Conservation (phyloP, 1,140 invertebrate genomes). For the Hylaeus volcanicus region DNA sequence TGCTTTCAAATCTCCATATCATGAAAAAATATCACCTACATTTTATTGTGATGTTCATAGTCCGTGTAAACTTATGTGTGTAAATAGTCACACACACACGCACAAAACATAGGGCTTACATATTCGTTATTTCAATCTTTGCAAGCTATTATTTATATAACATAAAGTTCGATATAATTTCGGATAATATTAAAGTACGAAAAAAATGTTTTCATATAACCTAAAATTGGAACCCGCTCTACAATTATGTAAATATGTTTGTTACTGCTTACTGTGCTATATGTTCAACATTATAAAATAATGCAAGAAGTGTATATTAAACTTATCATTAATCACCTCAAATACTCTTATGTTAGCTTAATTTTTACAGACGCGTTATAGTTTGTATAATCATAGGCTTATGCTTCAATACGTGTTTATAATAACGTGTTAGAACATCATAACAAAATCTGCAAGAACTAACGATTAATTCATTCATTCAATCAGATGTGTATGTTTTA, state of each 20-base stretch:
- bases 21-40: slow-evolving; percentile 1
- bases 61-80: slow-evolving; percentile 38
- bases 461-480: slow-evolving; percentile 23
- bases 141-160: slow-evolving; percentile 8
- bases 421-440: neutral
- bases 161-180: slow-evolving; percentile 2
- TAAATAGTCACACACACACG: slow-evolving; percentile 51
- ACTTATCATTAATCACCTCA: neutral
- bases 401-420: slow-evolving; percentile 4
- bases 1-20: slow-evolving; percentile 53
- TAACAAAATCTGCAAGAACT: slow-evolving; percentile 8
- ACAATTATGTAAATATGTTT: neutral
- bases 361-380: neutral
- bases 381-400: slow-evolving; percentile 1
- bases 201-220: slow-evolving; percentile 4
- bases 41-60: slow-evolving; percentile 30
- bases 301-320: neutral
- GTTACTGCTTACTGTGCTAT: neutral
- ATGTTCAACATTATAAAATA: neutral
- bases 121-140: neutral
- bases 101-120: slow-evolving; percentile 49
- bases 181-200: neutral
- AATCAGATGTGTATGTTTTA: neutral
- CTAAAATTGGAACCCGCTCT: neutral
- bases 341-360: neutral